Base-by-base conservation (phyloP, 1,140 invertebrate species). In the Tetranychus urticae region DNA sequence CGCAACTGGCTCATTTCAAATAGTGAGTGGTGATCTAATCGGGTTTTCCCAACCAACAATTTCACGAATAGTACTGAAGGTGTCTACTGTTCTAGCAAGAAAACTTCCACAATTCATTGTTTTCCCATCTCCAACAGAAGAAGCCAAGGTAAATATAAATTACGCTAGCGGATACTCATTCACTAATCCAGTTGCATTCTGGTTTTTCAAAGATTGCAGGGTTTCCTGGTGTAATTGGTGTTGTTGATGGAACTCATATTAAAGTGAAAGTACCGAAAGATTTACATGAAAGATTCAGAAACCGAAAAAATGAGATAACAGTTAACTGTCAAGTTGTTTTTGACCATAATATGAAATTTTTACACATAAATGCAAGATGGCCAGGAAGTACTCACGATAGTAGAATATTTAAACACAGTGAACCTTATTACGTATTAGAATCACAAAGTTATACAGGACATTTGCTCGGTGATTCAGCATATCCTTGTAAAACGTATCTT, bases 211-310 rank as follows among this genome's bases (percentile, higher is more conserved):
- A 10, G n/a, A 33, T 60, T 2, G 47, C 12, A 3, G 60, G 50
- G 0, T 61, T 61, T 58, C 52, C 50, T 54, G 60, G 60, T n/a
- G 52, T 61, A 14, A 37, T 61, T 56, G 60, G 60, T 13, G 60
- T 39, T 2, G 59, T 61, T 55, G 60, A 23, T 23, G 23, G 23
- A 23, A 23, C 23, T 23, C 23, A 23, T 23, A 23, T 23, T 23
- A 23, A 23, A 61, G 39, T 56, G 2, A 55, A 35, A 34, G 60
- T 39, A 2, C 50, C 10, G 2, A 39, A n/a, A n/a, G 23, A 3
- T 2, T 10, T 7, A 2, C 13, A 52, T 3, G 45, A 47, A 50
- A 2, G 2, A 36, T 60, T 48, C 42, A 10, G 42, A 7, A 60
- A 60, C 34, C 2, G 59, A 60, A 60, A 52, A 37, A 36, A 35